Evolutionary conservation across 92 coral and sea anemone species (phyloP).

Genomic region (Diadumene lineata): DNA sequence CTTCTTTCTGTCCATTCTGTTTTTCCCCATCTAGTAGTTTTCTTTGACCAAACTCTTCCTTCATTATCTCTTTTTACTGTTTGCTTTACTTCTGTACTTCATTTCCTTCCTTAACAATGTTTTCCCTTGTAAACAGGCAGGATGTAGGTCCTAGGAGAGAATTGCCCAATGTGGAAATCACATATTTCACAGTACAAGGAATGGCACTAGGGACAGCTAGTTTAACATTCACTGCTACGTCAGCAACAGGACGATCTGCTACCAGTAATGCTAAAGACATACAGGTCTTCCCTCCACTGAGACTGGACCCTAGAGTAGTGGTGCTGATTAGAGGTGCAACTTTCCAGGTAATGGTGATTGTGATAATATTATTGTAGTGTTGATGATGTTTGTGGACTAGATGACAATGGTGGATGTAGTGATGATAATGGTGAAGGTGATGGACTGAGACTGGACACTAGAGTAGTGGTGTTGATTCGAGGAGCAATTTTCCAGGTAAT

Average conservation of each 20-base stretch:
- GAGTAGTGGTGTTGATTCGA: constrained; percentile 71
- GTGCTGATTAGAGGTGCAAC: constrained; percentile 82
- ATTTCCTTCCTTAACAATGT: not conserved
- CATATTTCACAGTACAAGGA: constrained; percentile 79
- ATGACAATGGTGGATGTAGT: no score
- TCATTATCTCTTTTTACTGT: no score
- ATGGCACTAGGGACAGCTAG: constrained; percentile 88
- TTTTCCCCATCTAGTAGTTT: no score
- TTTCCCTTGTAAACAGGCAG: constrained; percentile 1
- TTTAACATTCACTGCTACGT: constrained; percentile 81
- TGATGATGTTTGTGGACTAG: not conserved
- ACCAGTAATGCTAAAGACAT: constrained; percentile 92
- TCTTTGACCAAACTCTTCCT: no score
- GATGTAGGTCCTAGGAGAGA: constrained; percentile 28
- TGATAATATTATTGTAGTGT: not conserved
- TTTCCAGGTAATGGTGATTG: constrained; percentile 67
- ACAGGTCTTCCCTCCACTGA: constrained; percentile 88
- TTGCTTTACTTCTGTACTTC: no score
- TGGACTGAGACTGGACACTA: constrained; percentile 73
- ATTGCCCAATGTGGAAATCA: constrained; percentile 61
- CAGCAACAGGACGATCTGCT: constrained; percentile 66
- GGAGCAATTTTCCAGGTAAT: constrained; percentile 95
- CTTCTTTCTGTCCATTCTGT: no score
- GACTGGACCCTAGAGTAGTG: constrained; percentile 86
- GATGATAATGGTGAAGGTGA: no score